Evolutionary conservation across 2,888 invertebrate species (phyloP), one percentile per base, ranked within the genome.

Genomic region (Elegia similella): DNA sequence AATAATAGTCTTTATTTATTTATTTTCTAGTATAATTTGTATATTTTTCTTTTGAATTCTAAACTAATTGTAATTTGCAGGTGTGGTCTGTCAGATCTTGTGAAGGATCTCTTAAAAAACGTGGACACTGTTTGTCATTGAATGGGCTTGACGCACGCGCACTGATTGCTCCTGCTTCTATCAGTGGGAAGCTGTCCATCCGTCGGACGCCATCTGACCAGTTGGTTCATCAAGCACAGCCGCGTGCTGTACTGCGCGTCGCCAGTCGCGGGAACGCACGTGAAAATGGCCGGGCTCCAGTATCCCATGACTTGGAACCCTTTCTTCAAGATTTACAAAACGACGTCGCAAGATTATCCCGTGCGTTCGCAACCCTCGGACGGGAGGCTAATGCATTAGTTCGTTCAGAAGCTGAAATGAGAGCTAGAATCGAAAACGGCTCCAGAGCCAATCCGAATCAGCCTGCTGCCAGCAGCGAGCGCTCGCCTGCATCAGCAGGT

Each of bases 71-170:
- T 15, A 15, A 54, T 50, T 43, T 53, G 16, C 70, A 91, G 90
- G 89, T 88, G 12, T 88, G 86, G 86, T 88, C 90, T 1, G 89
- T 89, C 34, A 75, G 86, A 66, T 82, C 88, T 6, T 91, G 90
- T 64, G 90, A 90, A 67, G 90, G 90, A 0, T 76, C 84, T n/a
- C 72, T 91, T 15, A 88, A 84, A 66, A 87, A 84, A 68, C 83
- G 88, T 34, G 84, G 83, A 0, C 87, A 84, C 64, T 86, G 86
- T 59, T 66, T 91, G 56, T 54, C 72, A n/a, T 81, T 88, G 56
- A 73, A 60, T 13, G 88, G 85, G 0, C 38, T 63, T 16, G 84
- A 90, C 60, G 88, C 86, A 12, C 76, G 73, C 34, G 88, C 87
- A 0, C 65, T 91, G 52, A 70, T 77, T 6, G 71, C 84, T 16